Conservation (phyloP, 92 coral and sea anemone species). For the Actinernus sp. region DNA sequence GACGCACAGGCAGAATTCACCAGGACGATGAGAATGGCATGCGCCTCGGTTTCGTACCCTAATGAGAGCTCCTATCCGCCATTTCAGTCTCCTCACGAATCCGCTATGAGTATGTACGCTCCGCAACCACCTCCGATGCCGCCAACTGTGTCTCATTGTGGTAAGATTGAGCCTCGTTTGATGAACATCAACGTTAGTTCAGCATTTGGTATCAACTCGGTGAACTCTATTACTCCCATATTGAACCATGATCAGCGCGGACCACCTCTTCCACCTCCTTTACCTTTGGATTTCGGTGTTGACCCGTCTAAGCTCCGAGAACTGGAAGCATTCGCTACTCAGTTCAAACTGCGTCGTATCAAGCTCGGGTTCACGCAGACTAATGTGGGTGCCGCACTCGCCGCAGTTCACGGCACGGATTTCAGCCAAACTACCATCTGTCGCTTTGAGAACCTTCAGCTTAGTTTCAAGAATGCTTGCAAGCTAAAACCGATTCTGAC, state of each 20-base stretch:
- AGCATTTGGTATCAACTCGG: constrained; percentile 54
- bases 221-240: constrained; percentile 50
- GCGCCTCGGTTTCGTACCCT: constrained; percentile 59
- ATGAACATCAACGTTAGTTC: constrained; percentile 64
- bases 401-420: constrained; percentile 78
- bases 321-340: constrained; percentile 84
- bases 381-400: constrained; percentile 76
- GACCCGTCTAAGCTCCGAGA: constrained; percentile 90
- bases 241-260: constrained; percentile 60
- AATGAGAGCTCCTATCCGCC: constrained; percentile 68
- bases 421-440: constrained; percentile 81
- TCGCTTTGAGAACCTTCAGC: constrained; percentile 75
- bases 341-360: constrained; percentile 82
- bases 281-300: constrained; percentile 78
- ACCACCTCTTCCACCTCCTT: constrained; percentile 38
- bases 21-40: constrained; percentile 54
- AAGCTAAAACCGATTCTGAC: constrained; percentile 86
- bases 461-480: constrained; percentile 90
- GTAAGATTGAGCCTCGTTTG: constrained; percentile 76
- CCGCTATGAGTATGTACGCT: constrained; percentile 55
- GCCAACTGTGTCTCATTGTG: constrained; percentile 67
- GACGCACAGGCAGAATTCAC: no score
- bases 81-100: constrained; percentile 68
- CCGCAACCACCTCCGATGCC: constrained; percentile 67
- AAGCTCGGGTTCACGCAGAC: constrained; percentile 81